Base-by-base conservation (phyloP, 1,140 invertebrate genomes). In the Physella acuta region DNA sequence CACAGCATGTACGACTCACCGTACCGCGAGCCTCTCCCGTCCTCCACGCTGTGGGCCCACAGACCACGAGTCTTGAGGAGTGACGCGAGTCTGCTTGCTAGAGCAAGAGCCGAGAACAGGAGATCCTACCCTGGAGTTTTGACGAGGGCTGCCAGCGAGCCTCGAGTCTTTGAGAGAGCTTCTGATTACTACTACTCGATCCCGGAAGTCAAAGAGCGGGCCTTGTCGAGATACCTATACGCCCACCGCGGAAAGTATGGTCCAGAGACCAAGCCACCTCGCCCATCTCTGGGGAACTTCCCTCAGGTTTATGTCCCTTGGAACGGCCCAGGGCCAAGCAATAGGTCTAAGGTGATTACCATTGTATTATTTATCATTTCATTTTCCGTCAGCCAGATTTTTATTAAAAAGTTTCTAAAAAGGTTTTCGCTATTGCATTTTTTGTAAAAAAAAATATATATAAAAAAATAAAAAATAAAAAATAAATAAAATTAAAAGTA, bases 301-400 rank as follows among this genome's bases (percentile, higher is more conserved):
- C 71, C 71, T 24, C 49, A 60, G 53, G 71, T 72, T 0, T 72
- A 65, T 49, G 61, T 72, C 28, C 71, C 67, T 11, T 30, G 66
- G 67, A 65, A 60, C 16, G 71, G 67, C 17, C 16, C 20, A 11
- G 62, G 51, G 60, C 67, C 71, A 44, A 72, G 71, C 71, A 72
- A 72, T 56, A 56, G 66, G 30, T 44, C 71, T 14, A 72, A 72
- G 71, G 71, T 72, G 71, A 72, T 62, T 62, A 16, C 30, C 36
- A 26, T 52, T 69, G 31, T 63, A 30, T 55, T 36, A 51, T 62
- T 52, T 64, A n/a, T n/a, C n/a, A n/a, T n/a, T n/a, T n/a, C n/a
- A n/a, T n/a, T n/a, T n/a, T n/a, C n/a, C n/a, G n/a, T n/a, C n/a
- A n/a, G n/a, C n/a, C n/a, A n/a, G n/a, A n/a, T n/a, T n/a, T n/a